Evolutionary conservation across 2,113 vertebrate species (phyloP), one percentile per base, ranked within the genome.

Genomic region (Rhabdornis inornatus): DNA sequence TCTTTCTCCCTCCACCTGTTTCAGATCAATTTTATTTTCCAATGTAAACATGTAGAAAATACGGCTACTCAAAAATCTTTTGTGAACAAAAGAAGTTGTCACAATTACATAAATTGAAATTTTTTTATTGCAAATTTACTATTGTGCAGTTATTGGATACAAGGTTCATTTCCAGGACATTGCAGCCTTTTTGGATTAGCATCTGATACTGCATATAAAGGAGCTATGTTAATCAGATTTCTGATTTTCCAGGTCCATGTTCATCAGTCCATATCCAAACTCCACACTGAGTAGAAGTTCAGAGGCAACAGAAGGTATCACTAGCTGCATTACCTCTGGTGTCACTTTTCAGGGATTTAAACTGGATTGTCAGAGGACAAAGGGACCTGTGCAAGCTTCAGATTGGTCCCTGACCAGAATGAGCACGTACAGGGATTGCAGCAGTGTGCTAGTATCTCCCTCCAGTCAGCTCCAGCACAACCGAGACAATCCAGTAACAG

Each of bases 91-190:
- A 82, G 11, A 70, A 61, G 4, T 33, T 72, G 11, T 31, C 4
- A 27, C 7, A 68, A 83, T 47, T 6, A 2, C 5, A 2, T 21
- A 9, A 45, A 18, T 0, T 28, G 16, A 52, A 9, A 10, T 1
- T 4, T 39, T 82, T 61, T 55, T 6, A 23, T 75, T 69, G 11
- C 6, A 57, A 80, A 80, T 55, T 66, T 25, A 69, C 22, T 61
- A 4, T 12, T 81, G 11, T 49, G 8, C 17, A 3, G 2, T 15
- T 78, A 42, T 18, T 63, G 55, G 13, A 22, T 23, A 42, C 16
- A 64, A 8, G 10, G 28, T 72, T 35, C 3, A 60, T 64, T 68
- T 87, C 53, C 28, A 28, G 15, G 13, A 53, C 10, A 55, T 12
- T 78, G 40, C 50, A 50, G 9, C 18, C 22, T 23, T 69, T 86